Evolutionary conservation across 2,888 invertebrate species (phyloP).

Genomic region (Reticulitermes lucifugus): DNA sequence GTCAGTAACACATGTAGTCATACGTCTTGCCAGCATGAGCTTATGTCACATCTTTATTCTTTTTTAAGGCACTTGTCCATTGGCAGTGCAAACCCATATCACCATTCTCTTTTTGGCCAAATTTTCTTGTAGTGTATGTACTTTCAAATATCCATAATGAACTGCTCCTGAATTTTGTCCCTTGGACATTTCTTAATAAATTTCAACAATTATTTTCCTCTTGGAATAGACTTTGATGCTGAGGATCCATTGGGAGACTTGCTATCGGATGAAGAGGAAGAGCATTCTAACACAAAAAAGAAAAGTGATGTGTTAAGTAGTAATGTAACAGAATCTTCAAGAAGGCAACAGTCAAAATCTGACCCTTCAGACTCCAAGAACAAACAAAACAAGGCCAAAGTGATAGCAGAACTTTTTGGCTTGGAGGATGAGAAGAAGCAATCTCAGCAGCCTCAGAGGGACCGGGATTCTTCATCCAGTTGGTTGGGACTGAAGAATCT

Average conservation of each 20-base stretch:
- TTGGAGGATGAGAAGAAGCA: conserved; percentile 38
- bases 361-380: not conserved
- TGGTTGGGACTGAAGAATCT: not conserved
- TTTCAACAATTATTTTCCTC: not conserved
- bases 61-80: too few relatives aligned
- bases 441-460: not conserved
- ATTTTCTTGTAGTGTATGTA: too few relatives aligned
- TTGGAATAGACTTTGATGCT: conserved; percentile 59
- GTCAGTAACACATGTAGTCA: too few relatives aligned
- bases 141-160: not conserved
- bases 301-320: not conserved
- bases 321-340: not conserved
- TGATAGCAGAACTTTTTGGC: conserved; percentile 42
- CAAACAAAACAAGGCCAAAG: conserved; percentile 31
- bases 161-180: too few relatives aligned
- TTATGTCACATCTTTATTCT: too few relatives aligned
- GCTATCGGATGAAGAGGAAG: conserved; percentile 68
- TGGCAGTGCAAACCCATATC: too few relatives aligned
- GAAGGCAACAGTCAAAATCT: not conserved
- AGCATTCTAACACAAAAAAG: not conserved
- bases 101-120: too few relatives aligned
- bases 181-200: not conserved
- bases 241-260: conserved; percentile 75
- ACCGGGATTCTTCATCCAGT: not conserved
- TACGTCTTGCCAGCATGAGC: too few relatives aligned